These are phyloP conservation scores for Lepidocyrtinus sp. DNA, from an alignment of 2,888 invertebrate species.

Conservation along the genomic window DNA sequence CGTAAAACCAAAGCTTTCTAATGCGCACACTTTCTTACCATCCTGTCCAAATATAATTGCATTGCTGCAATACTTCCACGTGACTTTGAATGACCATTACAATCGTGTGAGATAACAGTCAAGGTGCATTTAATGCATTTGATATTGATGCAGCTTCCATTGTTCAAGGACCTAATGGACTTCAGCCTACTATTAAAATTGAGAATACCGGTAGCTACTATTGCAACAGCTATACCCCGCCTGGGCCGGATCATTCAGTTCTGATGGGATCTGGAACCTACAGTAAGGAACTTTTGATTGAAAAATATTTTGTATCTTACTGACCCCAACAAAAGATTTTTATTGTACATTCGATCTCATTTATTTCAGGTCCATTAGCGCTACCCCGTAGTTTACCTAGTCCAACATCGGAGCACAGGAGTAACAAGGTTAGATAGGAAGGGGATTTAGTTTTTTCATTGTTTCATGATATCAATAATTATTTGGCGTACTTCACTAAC, in stretches of 20 bases:
- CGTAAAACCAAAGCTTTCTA: not conserved
- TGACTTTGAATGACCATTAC: conserved; percentile 11
- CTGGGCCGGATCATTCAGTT: conserved; percentile 76
- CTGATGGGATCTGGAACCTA: conserved; percentile 86
- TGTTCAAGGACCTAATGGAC: conserved; percentile 86
- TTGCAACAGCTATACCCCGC: conserved; percentile 85
- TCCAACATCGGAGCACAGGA: conserved; percentile 74
- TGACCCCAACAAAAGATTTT: too few relatives aligned
- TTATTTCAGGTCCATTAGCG: conserved; percentile 72
- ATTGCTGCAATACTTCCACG: not conserved
- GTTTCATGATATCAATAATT: too few relatives aligned
- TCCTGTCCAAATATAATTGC: not conserved
- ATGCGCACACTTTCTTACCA: not conserved
- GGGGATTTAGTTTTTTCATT: too few relatives aligned
- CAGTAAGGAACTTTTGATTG: conserved; percentile 76
- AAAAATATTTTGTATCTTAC: not conserved
- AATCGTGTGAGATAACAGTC: conserved; percentile 48
- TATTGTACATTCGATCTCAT: conserved; percentile 1
- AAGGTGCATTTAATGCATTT: conserved; percentile 59
- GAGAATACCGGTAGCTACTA: conserved; percentile 81
- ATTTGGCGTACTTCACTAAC: too few relatives aligned
- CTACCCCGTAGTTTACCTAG: conserved; percentile 73
- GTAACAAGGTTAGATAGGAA: too few relatives aligned
- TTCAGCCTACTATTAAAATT: conserved; percentile 83
- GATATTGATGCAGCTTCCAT: conserved; percentile 86